Conservation (phyloP, 2,888 invertebrate species). For the Heliconius cydno region DNA sequence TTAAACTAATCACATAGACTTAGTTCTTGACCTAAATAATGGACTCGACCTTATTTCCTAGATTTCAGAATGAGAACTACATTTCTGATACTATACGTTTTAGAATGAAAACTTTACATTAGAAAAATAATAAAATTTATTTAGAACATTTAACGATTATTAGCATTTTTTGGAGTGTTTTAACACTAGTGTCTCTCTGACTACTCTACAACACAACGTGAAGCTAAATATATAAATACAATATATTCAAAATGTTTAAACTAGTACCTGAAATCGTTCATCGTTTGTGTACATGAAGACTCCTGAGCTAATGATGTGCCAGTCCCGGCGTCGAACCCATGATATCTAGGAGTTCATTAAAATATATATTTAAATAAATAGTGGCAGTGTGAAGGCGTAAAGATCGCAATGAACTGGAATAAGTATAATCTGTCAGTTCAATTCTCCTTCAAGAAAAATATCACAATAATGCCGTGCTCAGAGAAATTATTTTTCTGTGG, state of each 20-base stretch:
- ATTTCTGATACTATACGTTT: background rate
- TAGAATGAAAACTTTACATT: background rate
- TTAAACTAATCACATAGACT: conserved; percentile 2
- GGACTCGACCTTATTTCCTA: background rate
- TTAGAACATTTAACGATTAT: no score
- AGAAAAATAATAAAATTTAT: background rate
- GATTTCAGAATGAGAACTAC: background rate
- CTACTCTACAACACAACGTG: no score
- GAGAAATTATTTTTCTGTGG: no score
- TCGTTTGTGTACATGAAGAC: conserved; percentile 96
- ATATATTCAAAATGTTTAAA: background rate
- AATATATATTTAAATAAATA: no score
- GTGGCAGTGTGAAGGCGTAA: no score
- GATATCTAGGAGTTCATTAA: conserved; percentile 87
- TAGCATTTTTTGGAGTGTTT: no score
- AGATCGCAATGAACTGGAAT: no score
- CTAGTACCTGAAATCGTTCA: conserved; percentile 87
- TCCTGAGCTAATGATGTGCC: conserved; percentile 96
- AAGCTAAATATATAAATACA: no score
- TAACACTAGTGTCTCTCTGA: no score
- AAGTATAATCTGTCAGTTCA: no score
- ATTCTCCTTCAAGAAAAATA: no score
- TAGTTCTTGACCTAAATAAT: background rate
- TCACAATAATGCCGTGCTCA: no score
- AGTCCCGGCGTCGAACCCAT: conserved; percentile 95